phyloP scores from a whole-genome alignment of 2,113 vertebrate genomes.

The Nesospiza acunhae region DNA sequence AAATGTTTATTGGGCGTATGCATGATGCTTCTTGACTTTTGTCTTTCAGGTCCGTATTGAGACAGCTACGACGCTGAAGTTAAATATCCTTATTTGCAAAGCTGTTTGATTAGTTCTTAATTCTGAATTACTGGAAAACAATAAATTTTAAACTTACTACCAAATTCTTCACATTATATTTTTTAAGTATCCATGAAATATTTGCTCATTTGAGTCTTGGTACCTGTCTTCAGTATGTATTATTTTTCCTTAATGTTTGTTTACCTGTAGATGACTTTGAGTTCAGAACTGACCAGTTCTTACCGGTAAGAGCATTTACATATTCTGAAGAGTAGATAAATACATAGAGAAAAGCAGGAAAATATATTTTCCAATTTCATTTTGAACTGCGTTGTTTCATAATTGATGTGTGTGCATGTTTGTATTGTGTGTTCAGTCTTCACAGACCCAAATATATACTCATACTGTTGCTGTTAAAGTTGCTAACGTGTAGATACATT shows the following conservation, averaged over 20 bases:
- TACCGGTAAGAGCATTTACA: constrained; percentile 83
- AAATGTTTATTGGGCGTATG: not conserved
- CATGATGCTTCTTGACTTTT: not conserved
- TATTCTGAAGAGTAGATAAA: not conserved
- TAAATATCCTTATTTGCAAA: constrained; percentile 88
- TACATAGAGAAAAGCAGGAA: not conserved
- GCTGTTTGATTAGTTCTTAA: not conserved
- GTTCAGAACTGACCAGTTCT: constrained; percentile 95
- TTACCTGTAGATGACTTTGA: constrained; percentile 97
- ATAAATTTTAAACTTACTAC: not conserved
- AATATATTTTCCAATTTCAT: not conserved
- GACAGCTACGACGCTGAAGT: constrained; percentile 93
- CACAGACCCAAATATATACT: not conserved
- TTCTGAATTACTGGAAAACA: not conserved
- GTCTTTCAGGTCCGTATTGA: constrained; percentile 93
- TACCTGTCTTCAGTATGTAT: not conserved
- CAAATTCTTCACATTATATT: not conserved
- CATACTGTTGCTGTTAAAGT: not conserved
- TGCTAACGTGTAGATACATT: not conserved
- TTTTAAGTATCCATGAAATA: not conserved
- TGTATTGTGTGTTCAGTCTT: not conserved
- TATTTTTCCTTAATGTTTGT: constrained; percentile 78
- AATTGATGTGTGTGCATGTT: not conserved
- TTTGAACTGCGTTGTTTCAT: not conserved
- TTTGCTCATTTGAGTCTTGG: not conserved